Base-by-base conservation (phyloP, 2,797 vertebrate genomes). In the Simalia tracyae region DNA sequence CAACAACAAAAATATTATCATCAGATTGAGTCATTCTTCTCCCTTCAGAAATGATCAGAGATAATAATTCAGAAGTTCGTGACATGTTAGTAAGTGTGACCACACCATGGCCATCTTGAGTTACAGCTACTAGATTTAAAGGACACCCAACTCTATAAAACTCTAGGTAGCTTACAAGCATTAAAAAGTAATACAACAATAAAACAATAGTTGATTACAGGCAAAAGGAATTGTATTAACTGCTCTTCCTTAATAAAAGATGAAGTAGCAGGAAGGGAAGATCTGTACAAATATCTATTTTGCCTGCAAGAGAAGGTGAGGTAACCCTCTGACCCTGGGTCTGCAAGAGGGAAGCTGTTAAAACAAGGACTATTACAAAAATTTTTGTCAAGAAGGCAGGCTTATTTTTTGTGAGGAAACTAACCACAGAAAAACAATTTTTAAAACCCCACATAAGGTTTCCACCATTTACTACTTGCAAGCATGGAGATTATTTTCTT, bases 341-440 rank as follows among this genome's bases (percentile, higher is more conserved):
- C 92, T 93, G 89, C 90, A 94, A 91, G 94, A 96, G 92, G 94
- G 95, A 95, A 11, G 93, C 95, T 96, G 96, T 96, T 95, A 97
- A 93, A 91, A 97, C 93, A 94, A 92, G 93, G 96, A 95, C 96
- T 97, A 96, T 92, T 94, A 97, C 96, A 96, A 97, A 95, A 95
- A 94, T 92, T 94, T 93, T 93, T 81, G 95, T 96, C 94, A 95
- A 81, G 85, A 64, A 94, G 95, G 93, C 93, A 96, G 96, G 92
- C 96, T 97, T 94, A 64, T 92, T 96, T 94, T 93, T 93, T 92
- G 5, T 54, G 50, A 12, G 50, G 63, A 68, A 64, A 90, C 94
- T 92, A 87, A 46, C 3, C 66, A 46, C 3, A 14, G 19, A 28
- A 50, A 56, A 86, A 54, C 50, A 54, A 7, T 54, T 54, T 54